These are phyloP conservation scores for Choloepus didactylus DNA, from an alignment of 2,797 vertebrate species.

Conservation along the genomic window DNA sequence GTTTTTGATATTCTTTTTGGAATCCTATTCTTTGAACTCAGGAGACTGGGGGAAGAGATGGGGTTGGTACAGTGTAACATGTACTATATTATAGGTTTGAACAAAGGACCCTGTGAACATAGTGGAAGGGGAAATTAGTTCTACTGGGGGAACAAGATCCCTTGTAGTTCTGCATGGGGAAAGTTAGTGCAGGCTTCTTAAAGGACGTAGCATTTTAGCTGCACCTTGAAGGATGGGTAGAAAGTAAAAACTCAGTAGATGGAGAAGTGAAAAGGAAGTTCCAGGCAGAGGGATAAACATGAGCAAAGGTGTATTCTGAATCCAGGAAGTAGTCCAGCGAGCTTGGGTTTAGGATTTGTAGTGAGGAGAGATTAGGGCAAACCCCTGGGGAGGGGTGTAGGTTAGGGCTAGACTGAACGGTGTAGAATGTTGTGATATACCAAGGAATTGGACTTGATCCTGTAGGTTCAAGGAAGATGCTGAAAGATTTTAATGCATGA, in stretches of 20 bases:
- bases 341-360: background rate
- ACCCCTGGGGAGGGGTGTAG: background rate
- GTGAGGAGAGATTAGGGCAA: background rate
- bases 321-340: background rate
- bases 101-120: background rate
- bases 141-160: background rate
- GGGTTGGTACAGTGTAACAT: background rate
- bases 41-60: background rate
- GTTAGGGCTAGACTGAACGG: background rate
- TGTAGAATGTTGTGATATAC: background rate
- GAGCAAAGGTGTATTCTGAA: background rate
- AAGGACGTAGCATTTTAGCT: background rate
- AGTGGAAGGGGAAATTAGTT: background rate
- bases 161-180: background rate
- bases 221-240: background rate
- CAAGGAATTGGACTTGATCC: background rate
- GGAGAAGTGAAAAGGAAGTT: slow-evolving; percentile 6
- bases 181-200: background rate
- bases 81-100: background rate
- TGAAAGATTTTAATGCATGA: background rate
- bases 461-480: background rate
- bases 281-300: background rate
- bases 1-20: slow-evolving; percentile 32
- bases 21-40: slow-evolving; percentile 63
- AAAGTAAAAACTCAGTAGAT: background rate